A percentile compares a stretch with the other conserved stretches of the same genome.
These are phyloP conservation scores for Coenobita brevimanus DNA, from an alignment of 1,140 invertebrate genomes.

Conservation along the genomic window DNA sequence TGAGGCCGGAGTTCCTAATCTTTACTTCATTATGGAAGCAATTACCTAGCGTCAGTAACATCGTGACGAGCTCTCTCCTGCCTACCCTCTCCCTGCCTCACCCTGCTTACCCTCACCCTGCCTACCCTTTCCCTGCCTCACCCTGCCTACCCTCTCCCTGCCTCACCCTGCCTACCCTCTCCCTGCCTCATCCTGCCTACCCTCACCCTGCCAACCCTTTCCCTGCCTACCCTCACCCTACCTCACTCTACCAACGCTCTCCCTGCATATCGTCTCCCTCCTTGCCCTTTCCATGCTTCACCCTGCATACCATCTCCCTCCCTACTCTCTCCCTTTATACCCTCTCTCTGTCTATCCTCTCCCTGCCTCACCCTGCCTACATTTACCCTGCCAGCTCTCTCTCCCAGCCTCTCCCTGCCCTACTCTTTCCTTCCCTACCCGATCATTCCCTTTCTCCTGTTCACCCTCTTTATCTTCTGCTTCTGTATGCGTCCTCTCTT, in stretches of 20 bases:
- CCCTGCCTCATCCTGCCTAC: background rate
- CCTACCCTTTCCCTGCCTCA: background rate
- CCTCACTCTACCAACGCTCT: background rate
- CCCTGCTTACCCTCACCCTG: background rate
- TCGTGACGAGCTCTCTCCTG: background rate
- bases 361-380: background rate
- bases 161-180: too few species aligned
- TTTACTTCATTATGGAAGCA: constrained; percentile 38
- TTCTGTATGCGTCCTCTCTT: too few species aligned
- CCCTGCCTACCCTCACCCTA: too few species aligned
- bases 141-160: background rate
- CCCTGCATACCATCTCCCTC: background rate
- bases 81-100: background rate
- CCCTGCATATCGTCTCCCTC: background rate
- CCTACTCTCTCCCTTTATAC: background rate
- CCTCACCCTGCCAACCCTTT: background rate
- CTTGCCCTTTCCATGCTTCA: too few species aligned
- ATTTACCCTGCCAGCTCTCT: background rate
- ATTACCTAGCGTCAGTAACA: constrained; percentile 33
- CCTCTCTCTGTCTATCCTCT: background rate
- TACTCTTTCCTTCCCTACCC: background rate
- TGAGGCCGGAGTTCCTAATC: constrained; percentile 12
- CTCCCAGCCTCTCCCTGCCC: background rate
- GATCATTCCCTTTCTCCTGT: background rate
- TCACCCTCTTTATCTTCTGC: background rate